These are phyloP conservation scores for Fragum fragum DNA, from an alignment of 2,888 invertebrate species.

Conservation along the genomic window DNA sequence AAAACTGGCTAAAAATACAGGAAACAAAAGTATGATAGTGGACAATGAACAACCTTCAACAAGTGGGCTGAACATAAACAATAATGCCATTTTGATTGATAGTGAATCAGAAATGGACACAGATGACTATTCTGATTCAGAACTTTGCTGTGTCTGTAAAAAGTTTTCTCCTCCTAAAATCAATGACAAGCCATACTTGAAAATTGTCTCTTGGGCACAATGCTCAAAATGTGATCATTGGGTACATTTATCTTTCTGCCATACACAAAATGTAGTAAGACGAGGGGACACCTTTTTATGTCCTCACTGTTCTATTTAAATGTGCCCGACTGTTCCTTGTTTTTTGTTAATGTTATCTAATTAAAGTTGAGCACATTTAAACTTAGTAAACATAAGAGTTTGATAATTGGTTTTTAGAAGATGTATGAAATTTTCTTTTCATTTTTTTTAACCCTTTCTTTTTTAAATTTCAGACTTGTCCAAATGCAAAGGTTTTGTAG, in stretches of 20 bases:
- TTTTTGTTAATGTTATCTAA: no score
- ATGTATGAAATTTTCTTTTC: no score
- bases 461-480: no score
- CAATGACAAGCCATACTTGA: not conserved
- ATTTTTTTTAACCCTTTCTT: no score
- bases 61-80: not conserved
- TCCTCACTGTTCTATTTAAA: slow-evolving; percentile 7
- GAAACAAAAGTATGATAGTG: not conserved
- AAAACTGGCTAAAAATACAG: not conserved
- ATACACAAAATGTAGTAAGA: not conserved
- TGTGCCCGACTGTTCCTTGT: no score
- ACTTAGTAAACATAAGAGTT: no score
- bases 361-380: no score
- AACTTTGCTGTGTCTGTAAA: slow-evolving; percentile 22
- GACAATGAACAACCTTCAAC: slow-evolving; percentile 1
- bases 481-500: no score
- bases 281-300: not conserved
- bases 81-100: no score
- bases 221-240: not conserved
- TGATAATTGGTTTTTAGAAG: no score
- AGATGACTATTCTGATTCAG: not conserved
- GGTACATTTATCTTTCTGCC: not conserved
- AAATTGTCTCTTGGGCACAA: not conserved
- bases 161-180: not conserved
- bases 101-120: not conserved